These are phyloP conservation scores for Synanthedon myopaeformis DNA, from an alignment of 2,888 invertebrate genomes.

Conservation along the genomic window DNA sequence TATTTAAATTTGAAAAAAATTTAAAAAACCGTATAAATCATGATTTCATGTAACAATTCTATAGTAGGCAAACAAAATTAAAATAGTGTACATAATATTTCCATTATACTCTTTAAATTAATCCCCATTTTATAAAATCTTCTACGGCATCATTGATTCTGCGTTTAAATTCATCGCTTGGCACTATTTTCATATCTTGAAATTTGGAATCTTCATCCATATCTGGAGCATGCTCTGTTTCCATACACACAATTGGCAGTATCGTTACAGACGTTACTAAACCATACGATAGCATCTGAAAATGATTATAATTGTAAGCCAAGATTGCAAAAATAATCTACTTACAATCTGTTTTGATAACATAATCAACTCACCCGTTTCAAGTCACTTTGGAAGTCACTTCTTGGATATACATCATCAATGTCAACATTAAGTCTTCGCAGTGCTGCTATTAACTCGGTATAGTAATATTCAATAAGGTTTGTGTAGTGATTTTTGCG, in stretches of 20 bases:
- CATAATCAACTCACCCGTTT: constrained; percentile 11
- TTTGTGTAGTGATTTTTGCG: constrained; percentile 12
- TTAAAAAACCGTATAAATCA: no score
- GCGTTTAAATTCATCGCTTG: constrained; percentile 4
- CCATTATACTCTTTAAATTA: neutral
- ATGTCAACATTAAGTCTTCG: constrained; percentile 13
- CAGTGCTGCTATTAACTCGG: constrained; percentile 13
- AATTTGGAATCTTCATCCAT: constrained; percentile 3
- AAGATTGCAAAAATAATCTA: neutral
- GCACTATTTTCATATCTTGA: constrained; percentile 3
- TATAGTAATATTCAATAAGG: constrained; percentile 21
- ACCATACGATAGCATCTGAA: constrained; percentile 12
- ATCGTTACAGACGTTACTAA: constrained; percentile 8
- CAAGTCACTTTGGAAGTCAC: constrained; percentile 20
- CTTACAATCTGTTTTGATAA: neutral
- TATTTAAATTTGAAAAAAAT: no score
- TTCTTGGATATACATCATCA: constrained; percentile 14
- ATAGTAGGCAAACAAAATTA: no score
- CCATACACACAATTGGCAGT: constrained; percentile 2
- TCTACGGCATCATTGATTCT: constrained; percentile 13
- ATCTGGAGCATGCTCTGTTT: constrained; percentile 10
- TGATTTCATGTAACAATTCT: no score
- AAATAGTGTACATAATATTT: no score
- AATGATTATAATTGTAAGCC: neutral
- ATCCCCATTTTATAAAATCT: constrained; percentile 4